These are phyloP conservation scores for Nymphalis c-album DNA, from an alignment of 2,888 invertebrate genomes.

Conservation along the genomic window DNA sequence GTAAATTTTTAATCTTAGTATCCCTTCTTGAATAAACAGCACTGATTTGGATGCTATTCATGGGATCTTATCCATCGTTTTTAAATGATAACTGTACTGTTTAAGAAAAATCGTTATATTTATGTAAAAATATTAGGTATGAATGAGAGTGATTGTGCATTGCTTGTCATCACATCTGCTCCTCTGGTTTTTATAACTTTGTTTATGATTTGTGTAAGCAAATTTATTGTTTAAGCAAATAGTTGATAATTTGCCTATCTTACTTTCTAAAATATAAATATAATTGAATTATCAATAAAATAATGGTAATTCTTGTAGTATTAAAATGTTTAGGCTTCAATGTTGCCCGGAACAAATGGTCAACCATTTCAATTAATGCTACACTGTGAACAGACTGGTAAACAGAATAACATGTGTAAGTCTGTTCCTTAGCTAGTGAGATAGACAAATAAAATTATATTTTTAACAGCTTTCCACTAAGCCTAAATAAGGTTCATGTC, in stretches of 20 bases:
- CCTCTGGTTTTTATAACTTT: conserved; percentile 23
- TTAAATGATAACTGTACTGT: conserved; percentile 61
- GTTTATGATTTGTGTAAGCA: conserved; percentile 22
- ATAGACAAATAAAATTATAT: not conserved
- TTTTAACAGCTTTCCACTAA: conserved; percentile 4
- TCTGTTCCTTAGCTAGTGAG: conserved; percentile 1
- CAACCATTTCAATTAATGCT: no score
- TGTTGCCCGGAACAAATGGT: no score
- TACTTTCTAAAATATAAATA: conserved; percentile 4
- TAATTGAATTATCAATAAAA: not conserved
- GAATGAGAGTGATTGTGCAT: conserved; percentile 29
- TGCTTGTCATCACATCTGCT: conserved; percentile 25
- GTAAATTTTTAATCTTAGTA: conserved; percentile 41
- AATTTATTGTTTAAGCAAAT: not conserved
- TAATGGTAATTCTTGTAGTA: not conserved
- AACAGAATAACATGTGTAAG: no score
- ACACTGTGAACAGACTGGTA: no score
- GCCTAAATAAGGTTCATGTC: conserved; percentile 3
- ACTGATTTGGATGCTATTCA: conserved; percentile 7
- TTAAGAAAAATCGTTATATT: conserved; percentile 64
- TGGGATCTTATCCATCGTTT: conserved; percentile 14
- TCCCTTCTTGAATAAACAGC: conserved; percentile 18
- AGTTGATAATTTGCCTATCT: conserved; percentile 9
- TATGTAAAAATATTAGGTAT: conserved; percentile 62
- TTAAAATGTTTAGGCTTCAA: no score